Evolutionary conservation across 2,113 vertebrate genomes (phyloP), one percentile per base, ranked within the genome.

Genomic region (Rattus rattus): DNA sequence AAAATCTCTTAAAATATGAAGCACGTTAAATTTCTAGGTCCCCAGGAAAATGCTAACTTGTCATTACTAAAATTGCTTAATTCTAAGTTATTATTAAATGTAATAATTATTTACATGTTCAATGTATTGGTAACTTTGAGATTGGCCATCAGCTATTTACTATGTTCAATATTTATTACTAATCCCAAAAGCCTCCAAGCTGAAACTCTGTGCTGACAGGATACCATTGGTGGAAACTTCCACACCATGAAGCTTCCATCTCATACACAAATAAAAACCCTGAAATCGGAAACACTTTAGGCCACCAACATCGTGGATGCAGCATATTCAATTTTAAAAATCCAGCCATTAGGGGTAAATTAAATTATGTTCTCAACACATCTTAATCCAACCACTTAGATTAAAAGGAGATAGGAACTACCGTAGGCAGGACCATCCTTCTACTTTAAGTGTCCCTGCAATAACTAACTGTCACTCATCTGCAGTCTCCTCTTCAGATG

Each of bases 291-390:
- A 39, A 81, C 79, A 59, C 36, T n/a, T 33, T 59, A 20, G 54
- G 54, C 54, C 69, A 56, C 36, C 56, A 59, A 39, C 36, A 59
- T 9, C n/a, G n/a, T 43, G 54, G 16, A 30, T 63, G 59, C 81
- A 63, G 39, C 26, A 85, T 17, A n/a, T 20, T 24, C 20, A 83
- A 59, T 59, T 83, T 59, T 30, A 43, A 61, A 65, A 61, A 63
- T 63, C 26, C 61, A 47, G 98, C 98, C 95, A 93, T 95, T 98
- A 96, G 97, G 96, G 97, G 94, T 79, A 95, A 98, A 97, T 61
- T 98, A 97, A 96, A 98, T 98, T 98, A 97, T 98, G 96, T 97
- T 98, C 97, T 97, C 92, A 94, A 98, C 86, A 97, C 39, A 22
- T 95, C 96, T 97, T 98, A 93, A 97, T 97, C 96, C 97, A 96